These are phyloP conservation scores for Penaeus chinensis DNA, from an alignment of 1,140 invertebrate genomes.

Conservation along the genomic window DNA sequence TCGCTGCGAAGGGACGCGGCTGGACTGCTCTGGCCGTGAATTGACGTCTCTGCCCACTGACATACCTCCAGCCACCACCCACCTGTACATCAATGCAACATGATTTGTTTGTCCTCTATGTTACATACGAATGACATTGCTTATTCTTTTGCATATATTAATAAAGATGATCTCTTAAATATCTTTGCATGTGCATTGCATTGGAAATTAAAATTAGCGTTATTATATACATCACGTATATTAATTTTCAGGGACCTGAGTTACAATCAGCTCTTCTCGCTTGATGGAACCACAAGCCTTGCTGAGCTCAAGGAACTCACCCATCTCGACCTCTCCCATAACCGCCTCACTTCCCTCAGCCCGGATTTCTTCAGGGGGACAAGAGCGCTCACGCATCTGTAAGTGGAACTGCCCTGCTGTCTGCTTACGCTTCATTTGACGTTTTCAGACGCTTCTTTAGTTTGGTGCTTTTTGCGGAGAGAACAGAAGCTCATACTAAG, in stretches of 20 bases:
- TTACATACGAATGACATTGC: too few relatives aligned
- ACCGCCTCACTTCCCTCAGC: constrained; percentile 55
- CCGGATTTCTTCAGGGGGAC: constrained; percentile 56
- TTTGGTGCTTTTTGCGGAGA: constrained; percentile 31
- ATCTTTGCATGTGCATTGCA: not conserved
- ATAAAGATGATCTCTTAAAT: not conserved
- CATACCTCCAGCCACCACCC: constrained; percentile 90
- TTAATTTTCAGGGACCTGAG: constrained; percentile 85
- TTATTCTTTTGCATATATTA: too few relatives aligned
- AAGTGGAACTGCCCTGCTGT: constrained; percentile 10
- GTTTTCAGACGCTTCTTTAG: constrained; percentile 26
- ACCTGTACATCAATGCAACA: constrained; percentile 71
- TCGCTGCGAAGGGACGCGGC: constrained; percentile 85
- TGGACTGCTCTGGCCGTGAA: constrained; percentile 88
- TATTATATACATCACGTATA: not conserved
- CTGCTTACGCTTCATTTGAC: constrained; percentile 6
- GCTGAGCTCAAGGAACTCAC: constrained; percentile 43
- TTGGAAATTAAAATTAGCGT: not conserved
- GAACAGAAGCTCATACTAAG: constrained; percentile 7
- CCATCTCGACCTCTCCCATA: constrained; percentile 78
- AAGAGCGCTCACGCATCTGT: constrained; percentile 49
- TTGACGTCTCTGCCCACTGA: constrained; percentile 87
- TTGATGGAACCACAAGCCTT: constrained; percentile 31
- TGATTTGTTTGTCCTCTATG: not conserved
- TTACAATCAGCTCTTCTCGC: constrained; percentile 84